Conservation (phyloP, 2,797 vertebrate genomes). For the Micropoecilia bifurca region DNA sequence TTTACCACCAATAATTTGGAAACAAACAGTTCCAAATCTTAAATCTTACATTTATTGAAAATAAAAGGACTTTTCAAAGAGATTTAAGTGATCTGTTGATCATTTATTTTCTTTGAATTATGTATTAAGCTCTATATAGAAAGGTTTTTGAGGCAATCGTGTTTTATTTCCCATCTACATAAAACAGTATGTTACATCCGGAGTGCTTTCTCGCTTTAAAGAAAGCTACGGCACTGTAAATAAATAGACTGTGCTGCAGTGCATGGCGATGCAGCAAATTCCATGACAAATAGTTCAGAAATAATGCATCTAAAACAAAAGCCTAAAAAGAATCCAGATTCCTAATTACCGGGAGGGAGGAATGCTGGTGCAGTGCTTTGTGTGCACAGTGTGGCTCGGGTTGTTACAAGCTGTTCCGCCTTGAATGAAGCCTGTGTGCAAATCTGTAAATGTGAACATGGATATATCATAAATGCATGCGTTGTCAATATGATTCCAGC, state of each 20-base stretch:
- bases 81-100: background rate
- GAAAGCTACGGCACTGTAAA: conserved; percentile 54
- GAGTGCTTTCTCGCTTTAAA: conserved; percentile 41
- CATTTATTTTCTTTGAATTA: background rate
- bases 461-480: background rate
- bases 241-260: conserved; percentile 72
- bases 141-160: background rate
- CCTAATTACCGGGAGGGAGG: conserved; percentile 66
- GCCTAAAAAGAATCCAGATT: conserved; percentile 77
- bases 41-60: background rate
- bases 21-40: background rate
- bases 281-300: conserved; percentile 86
- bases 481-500: conserved; percentile 14
- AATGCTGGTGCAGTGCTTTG: conserved; percentile 58
- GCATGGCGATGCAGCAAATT: conserved; percentile 76
- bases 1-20: background rate
- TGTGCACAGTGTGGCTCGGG: conserved; percentile 52
- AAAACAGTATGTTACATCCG: conserved; percentile 31
- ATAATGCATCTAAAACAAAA: conserved; percentile 83
- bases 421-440: conserved; percentile 13
- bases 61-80: background rate
- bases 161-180: conserved; percentile 9
- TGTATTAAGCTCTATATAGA: background rate
- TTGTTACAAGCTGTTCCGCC: conserved; percentile 54
- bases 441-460: conserved; percentile 1